Conservation (phyloP, 2,797 vertebrate genomes). For the Syncerus caffer region DNA sequence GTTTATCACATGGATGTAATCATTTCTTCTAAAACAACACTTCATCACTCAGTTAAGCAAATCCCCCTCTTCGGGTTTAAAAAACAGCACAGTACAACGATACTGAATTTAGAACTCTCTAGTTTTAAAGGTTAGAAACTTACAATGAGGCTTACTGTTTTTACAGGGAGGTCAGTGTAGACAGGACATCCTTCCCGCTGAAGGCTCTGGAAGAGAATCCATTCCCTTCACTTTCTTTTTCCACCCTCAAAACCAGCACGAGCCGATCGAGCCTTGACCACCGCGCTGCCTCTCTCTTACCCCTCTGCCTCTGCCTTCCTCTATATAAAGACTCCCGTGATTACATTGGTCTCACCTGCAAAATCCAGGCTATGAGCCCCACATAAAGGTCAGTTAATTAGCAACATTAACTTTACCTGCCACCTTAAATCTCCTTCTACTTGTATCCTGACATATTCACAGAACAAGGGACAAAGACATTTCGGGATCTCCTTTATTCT, state of each 20-base stretch:
- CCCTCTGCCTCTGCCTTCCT: no score
- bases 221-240: background rate
- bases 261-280: accelerated
- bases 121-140: background rate
- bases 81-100: background rate
- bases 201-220: background rate
- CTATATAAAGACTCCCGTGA: background rate
- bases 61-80: background rate
- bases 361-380: accelerated
- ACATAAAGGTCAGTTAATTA: background rate
- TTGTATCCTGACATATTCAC: background rate
- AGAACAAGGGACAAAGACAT: background rate
- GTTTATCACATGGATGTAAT: background rate
- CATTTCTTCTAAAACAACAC: background rate
- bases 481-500: background rate
- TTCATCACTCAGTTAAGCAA: background rate
- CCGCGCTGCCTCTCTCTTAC: accelerated
- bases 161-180: background rate
- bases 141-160: background rate
- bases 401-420: background rate
- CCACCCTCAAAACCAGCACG: background rate
- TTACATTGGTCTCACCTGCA: background rate
- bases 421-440: background rate
- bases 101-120: background rate
- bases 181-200: background rate